These are phyloP conservation scores for Oscheius sp. DNA, from an alignment of 2,888 invertebrate species.

Conservation along the genomic window DNA sequence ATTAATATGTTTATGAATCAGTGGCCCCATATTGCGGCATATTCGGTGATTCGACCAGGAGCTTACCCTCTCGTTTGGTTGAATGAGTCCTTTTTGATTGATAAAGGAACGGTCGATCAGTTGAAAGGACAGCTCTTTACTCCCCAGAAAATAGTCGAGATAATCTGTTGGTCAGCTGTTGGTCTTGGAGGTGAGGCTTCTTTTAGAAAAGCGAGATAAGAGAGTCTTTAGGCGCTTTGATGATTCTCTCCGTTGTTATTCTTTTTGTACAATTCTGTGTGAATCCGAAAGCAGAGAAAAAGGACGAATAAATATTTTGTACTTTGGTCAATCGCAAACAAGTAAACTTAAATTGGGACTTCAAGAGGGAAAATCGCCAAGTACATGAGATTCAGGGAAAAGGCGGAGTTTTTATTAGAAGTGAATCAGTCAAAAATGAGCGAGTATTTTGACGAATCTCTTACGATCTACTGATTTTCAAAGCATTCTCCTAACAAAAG, in stretches of 20 bases:
- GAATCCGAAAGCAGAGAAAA: slow-evolving; percentile 11
- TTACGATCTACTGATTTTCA: too few relatives aligned
- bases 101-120: slow-evolving; percentile 45
- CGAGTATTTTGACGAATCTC: too few relatives aligned
- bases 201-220: background rate
- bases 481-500: too few relatives aligned
- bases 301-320: slow-evolving; percentile 26
- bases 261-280: slow-evolving; percentile 30
- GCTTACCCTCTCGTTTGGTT: slow-evolving; percentile 60
- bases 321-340: too few relatives aligned
- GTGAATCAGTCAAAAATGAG: too few relatives aligned
- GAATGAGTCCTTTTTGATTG: slow-evolving; percentile 55
- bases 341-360: too few relatives aligned
- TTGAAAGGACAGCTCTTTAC: slow-evolving; percentile 43
- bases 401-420: too few relatives aligned
- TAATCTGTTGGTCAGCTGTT: slow-evolving; percentile 52
- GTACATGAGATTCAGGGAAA: too few relatives aligned
- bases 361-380: too few relatives aligned
- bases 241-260: slow-evolving; percentile 17
- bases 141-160: slow-evolving; percentile 44
- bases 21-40: slow-evolving; percentile 48
- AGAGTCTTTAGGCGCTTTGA: slow-evolving; percentile 21
- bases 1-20: slow-evolving; percentile 58
- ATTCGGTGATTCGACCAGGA: slow-evolving; percentile 52
- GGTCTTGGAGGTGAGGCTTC: slow-evolving; percentile 53